Conservation (phyloP, 2,113 vertebrate genomes). For the Clarias batrachus region DNA sequence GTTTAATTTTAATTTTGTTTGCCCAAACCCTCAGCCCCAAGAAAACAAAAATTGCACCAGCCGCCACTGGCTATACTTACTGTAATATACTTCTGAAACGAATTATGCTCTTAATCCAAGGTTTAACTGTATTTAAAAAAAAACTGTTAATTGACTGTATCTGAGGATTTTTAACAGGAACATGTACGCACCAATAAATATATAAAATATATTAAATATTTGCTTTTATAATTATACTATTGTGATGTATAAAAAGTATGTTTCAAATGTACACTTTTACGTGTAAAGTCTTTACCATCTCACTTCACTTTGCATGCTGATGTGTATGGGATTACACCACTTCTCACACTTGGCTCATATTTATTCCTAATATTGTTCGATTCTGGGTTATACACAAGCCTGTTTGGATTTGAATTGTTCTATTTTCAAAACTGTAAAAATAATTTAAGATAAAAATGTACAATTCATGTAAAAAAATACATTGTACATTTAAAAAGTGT, state of each 20-base stretch:
- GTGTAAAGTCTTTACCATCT: not conserved
- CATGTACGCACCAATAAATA: too few relatives aligned
- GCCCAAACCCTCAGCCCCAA: too few relatives aligned
- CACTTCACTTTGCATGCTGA: not conserved
- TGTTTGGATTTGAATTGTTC: not conserved
- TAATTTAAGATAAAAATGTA: not conserved
- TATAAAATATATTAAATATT: not conserved
- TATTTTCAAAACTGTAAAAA: not conserved
- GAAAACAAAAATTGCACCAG: too few relatives aligned
- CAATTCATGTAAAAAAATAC: not conserved
- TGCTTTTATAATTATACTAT: not conserved
- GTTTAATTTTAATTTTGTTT: too few relatives aligned
- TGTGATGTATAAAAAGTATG: not conserved
- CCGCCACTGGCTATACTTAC: too few relatives aligned
- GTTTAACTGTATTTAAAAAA: too few relatives aligned
- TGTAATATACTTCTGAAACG: too few relatives aligned
- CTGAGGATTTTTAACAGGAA: too few relatives aligned
- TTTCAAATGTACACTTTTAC: not conserved
- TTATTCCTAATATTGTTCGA: not conserved
- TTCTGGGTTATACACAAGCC: not conserved
- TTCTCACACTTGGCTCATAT: slow-evolving; percentile 7
- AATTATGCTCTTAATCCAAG: too few relatives aligned
- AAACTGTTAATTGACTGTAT: too few relatives aligned
- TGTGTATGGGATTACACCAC: not conserved
- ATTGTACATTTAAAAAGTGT: slow-evolving; percentile 4